Conservation (phyloP, 64 coral and sea anemone species). For the Stylophora pistillata region DNA sequence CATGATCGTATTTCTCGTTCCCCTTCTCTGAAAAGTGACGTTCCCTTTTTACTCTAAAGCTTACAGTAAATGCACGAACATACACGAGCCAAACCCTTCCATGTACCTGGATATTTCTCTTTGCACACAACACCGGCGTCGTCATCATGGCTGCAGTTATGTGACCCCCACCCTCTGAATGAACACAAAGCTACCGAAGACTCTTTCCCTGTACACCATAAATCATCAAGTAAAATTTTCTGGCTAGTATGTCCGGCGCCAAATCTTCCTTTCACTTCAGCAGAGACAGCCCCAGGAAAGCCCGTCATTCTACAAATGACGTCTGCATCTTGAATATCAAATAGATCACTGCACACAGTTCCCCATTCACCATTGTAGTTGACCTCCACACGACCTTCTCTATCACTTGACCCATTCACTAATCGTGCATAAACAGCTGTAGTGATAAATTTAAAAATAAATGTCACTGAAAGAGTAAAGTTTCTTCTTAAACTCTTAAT, state of each 20-base stretch:
- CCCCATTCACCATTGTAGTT: slow-evolving; percentile 65
- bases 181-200: slow-evolving; percentile 20
- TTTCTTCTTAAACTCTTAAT: background rate
- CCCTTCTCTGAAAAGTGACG: no score
- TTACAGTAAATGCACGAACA: no score
- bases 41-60: no score
- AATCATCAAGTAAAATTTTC: slow-evolving; percentile 51
- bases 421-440: slow-evolving; percentile 34
- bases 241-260: slow-evolving; percentile 21
- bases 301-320: slow-evolving; percentile 66
- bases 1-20: no score
- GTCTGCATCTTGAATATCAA: slow-evolving; percentile 42
- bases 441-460: background rate
- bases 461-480: background rate
- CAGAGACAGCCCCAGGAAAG: slow-evolving; percentile 37
- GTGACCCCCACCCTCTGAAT: slow-evolving; percentile 30
- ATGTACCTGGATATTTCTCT: slow-evolving; percentile 16
- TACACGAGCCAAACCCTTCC: no score
- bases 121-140: slow-evolving; percentile 47
- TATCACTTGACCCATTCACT: slow-evolving; percentile 12
- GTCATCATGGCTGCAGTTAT: slow-evolving; percentile 37
- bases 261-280: background rate
- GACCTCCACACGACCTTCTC: slow-evolving; percentile 64
- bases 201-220: slow-evolving; percentile 48
- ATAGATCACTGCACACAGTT: slow-evolving; percentile 57